Conservation (phyloP, 1,140 invertebrate genomes). For the Heliconius congener region DNA sequence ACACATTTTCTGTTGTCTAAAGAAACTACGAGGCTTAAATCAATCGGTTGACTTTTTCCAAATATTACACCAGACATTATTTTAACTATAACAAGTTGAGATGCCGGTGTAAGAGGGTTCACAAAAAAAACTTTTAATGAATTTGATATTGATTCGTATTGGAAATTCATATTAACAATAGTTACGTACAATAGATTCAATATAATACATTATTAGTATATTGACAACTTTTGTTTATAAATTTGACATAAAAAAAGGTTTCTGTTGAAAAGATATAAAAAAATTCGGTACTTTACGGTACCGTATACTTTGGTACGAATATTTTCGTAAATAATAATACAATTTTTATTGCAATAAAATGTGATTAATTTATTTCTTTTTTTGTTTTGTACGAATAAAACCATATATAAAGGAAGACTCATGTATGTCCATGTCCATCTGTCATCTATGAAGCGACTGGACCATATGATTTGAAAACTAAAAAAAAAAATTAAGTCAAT, state of each 20-base stretch:
- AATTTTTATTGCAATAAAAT: too few relatives aligned
- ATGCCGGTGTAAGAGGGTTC: slow-evolving; percentile 56
- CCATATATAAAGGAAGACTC: too few relatives aligned
- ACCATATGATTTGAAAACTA: too few relatives aligned
- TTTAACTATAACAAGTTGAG: slow-evolving; percentile 56
- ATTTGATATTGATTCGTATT: slow-evolving; percentile 38
- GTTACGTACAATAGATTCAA: background rate
- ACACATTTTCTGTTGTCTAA: slow-evolving; percentile 56
- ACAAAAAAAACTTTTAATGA: slow-evolving; percentile 63
- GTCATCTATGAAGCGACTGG: too few relatives aligned
- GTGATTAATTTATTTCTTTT: too few relatives aligned
- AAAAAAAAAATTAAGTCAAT: too few relatives aligned
- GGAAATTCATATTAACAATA: slow-evolving; percentile 59
- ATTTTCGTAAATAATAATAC: too few relatives aligned
- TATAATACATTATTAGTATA: background rate
- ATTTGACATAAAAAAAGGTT: background rate
- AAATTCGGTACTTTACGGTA: background rate
- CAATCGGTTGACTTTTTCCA: slow-evolving; percentile 55
- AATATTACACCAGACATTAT: slow-evolving; percentile 63
- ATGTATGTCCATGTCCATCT: too few relatives aligned
- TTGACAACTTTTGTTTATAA: slow-evolving; percentile 5
- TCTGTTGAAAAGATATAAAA: background rate
- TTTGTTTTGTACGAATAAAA: too few relatives aligned
- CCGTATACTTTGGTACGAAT: too few relatives aligned
- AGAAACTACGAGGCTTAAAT: slow-evolving; percentile 63